Conservation (phyloP, 2,113 vertebrate genomes). For the Acanthisitta chloris region DNA sequence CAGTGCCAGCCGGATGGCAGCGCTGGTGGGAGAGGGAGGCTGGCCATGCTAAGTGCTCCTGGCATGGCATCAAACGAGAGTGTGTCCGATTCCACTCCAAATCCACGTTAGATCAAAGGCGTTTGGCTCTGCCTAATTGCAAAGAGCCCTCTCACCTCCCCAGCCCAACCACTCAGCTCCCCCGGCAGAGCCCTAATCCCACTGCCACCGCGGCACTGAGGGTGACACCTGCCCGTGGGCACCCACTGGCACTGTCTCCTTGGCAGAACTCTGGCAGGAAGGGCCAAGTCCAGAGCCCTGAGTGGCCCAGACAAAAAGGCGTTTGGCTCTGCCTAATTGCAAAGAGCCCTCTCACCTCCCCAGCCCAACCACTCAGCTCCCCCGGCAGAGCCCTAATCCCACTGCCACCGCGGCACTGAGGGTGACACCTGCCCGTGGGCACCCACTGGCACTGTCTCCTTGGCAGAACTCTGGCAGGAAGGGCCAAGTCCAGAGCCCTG, state of each 20-base stretch:
- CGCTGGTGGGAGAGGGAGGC: not conserved
- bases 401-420: not conserved
- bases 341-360: not conserved
- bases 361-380: not conserved
- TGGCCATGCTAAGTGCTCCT: accelerated
- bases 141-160: not conserved
- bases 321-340: not conserved
- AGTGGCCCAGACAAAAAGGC: not conserved
- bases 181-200: not conserved
- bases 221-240: too few species aligned
- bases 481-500: not conserved
- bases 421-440: too few species aligned
- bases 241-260: accelerated
- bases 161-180: not conserved
- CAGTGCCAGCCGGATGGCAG: not conserved
- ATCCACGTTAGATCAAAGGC: too few species aligned
- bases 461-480: not conserved
- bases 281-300: not conserved
- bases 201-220: not conserved
- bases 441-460: accelerated
- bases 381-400: not conserved
- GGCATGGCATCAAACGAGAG: too few species aligned
- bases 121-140: not conserved
- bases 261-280: not conserved
- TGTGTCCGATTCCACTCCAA: too few species aligned